Evolutionary conservation across 1,140 invertebrate species (phyloP).

Genomic region (Macrosteles quadrilineatus): DNA sequence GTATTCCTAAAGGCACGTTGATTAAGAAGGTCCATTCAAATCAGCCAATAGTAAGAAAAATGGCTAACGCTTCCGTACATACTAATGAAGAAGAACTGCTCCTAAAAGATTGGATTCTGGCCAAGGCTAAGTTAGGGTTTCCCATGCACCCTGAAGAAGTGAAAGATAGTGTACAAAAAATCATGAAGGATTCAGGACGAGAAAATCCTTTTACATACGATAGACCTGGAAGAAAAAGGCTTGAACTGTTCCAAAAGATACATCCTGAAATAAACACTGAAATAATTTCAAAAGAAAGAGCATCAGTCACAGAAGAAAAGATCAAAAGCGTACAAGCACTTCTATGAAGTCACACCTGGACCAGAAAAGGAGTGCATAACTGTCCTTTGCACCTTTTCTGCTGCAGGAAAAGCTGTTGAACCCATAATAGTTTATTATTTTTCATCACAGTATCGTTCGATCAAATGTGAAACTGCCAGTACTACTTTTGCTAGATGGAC

Average conservation of each 20-base stretch:
- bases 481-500: constrained; percentile 5
- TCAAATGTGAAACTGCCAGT: background rate
- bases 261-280: constrained; percentile 8
- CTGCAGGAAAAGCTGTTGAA: background rate
- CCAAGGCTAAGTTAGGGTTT: constrained; percentile 41
- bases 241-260: constrained; percentile 12
- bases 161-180: constrained; percentile 40
- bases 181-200: constrained; percentile 35
- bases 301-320: no score
- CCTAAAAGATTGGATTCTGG: constrained; percentile 41
- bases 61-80: constrained; percentile 27
- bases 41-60: background rate
- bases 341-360: constrained; percentile 1
- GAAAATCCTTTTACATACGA: constrained; percentile 15
- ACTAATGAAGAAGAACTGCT: constrained; percentile 37
- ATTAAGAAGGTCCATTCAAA: background rate
- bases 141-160: constrained; percentile 43
- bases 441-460: background rate
- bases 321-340: constrained; percentile 1
- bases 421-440: background rate
- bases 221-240: constrained; percentile 29
- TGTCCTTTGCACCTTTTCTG: constrained; percentile 2
- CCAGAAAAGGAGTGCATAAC: no score
- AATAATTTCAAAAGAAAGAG: background rate
- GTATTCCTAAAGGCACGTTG: constrained; percentile 1